Base-by-base conservation (phyloP, 2,113 vertebrate genomes). In the Silurus asotus region DNA sequence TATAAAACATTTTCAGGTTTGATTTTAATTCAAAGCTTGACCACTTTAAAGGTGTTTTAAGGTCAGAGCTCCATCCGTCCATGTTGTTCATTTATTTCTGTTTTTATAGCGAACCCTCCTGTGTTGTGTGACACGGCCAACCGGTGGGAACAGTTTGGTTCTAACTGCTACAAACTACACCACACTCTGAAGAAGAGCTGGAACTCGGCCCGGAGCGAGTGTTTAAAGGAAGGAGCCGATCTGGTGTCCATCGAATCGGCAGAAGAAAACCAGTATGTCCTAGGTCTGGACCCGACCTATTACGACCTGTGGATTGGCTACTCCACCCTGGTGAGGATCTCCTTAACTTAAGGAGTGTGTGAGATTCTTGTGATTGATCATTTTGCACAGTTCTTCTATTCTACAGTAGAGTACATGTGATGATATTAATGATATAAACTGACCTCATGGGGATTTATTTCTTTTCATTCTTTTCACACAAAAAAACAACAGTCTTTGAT, bases 281-380 rank as follows among this genome's bases (percentile, higher is more conserved):
- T 77, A 0, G 82, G 88, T 55, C 77, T 94, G 89, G 93, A 89
- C 37, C 0, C 69, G 0, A 87, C 92, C 0, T 2, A 3, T 3
- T 67, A 90, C 2, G 94, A 95, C 90, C 87, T 94, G 88, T 96
- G 95, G 95, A 93, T 95, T 4, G 95, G 95, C 0, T 88, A 90
- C n/a, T 94, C 94, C 82, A 95, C 93, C 2, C 87, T 95, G 93
- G 95, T 96, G 90, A 92, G 90, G 55, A 0, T 58, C 55, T 37
- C 8, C n/a, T 56, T 28, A 15, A 23, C 45, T 49, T 1, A 23
- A 49, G 11, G 45, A 23, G 70, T 74, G 74, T 53, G 49, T 56
- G 75, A 56, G 51, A 8, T 77, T 28, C 2, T 8, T 37, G 37
- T 37, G 37, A 37, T 2, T 37, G 37, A 72, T 48, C 17, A 48